Percentiles rank a stretch among this genome's conserved stretches.
Evolutionary conservation across 2,888 invertebrate species (phyloP).

Genomic region (Pantelozetes paolii): DNA sequence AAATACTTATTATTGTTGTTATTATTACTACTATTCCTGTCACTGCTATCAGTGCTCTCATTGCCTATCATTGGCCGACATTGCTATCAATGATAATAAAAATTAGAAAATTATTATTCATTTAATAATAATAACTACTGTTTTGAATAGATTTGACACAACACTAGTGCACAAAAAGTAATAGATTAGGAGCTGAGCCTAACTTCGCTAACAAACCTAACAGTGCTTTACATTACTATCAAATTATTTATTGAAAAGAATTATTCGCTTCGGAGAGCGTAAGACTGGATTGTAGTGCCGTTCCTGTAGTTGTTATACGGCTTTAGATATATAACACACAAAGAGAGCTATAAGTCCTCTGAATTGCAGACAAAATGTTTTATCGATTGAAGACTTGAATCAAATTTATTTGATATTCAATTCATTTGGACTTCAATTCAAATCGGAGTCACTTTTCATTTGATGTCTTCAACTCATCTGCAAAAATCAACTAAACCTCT

Average conservation of each 20-base stretch:
- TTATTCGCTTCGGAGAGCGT: constrained; percentile 30
- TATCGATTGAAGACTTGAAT: constrained; percentile 9
- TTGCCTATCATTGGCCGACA: too few relatives aligned
- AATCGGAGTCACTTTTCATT: constrained; percentile 15
- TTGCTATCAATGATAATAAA: not conserved
- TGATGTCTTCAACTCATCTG: not conserved
- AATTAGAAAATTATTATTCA: not conserved
- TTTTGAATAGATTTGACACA: not conserved
- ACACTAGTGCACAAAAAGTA: not conserved
- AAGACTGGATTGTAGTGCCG: constrained; percentile 15
- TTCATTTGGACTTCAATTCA: not conserved
- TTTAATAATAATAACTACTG: not conserved
- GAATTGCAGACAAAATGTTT: constrained; percentile 23
- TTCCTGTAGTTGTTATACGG: constrained; percentile 16
- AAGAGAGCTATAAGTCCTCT: constrained; percentile 1
- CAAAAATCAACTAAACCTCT: not conserved
- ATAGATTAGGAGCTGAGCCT: not conserved
- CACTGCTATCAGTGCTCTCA: too few relatives aligned
- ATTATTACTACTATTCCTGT: not conserved
- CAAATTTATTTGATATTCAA: constrained; percentile 19
- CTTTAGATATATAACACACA: not conserved
- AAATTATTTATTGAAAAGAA: constrained; percentile 38
- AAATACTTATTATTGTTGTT: not conserved
- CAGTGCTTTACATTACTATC: constrained; percentile 25
- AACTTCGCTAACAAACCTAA: not conserved